phyloP scores from a whole-genome alignment of 35 echinoderm and acorn worm species.

The Ophiothrix spiculata region DNA sequence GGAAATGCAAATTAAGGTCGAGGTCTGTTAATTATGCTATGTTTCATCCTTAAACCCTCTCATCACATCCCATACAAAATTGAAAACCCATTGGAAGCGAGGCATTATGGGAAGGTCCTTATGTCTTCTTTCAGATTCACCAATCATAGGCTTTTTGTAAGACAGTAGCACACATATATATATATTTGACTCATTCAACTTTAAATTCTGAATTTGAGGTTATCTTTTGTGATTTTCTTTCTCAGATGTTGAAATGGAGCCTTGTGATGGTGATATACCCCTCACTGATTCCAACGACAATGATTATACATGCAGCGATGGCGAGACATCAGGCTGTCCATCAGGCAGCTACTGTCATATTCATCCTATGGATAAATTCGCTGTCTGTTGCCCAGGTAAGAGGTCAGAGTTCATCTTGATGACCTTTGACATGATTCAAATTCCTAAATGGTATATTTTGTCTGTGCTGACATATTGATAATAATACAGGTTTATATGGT shows the following conservation, averaged over 20 bases:
- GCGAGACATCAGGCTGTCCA: conserved; percentile 48
- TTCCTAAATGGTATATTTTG: background rate
- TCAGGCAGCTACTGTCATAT: conserved; percentile 96
- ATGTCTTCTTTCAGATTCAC: no score
- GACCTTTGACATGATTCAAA: background rate
- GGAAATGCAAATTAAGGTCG: no score
- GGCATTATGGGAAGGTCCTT: no score
- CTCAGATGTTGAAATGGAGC: conserved; percentile 70
- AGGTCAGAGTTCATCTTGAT: background rate
- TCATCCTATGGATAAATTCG: conserved; percentile 62
- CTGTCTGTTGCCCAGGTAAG: conserved; percentile 89
- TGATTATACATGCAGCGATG: conserved; percentile 50
- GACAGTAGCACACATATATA: no score
- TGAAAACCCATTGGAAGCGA: no score
- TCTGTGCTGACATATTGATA: background rate
- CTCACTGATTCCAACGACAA: conserved; percentile 32
- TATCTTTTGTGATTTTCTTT: background rate
- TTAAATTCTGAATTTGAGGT: background rate
- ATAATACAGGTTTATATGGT: no score
- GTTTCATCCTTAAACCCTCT: no score
- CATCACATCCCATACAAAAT: no score
- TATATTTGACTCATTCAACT: no score
- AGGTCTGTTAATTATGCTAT: no score
- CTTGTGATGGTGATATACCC: conserved; percentile 85
- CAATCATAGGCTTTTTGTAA: no score